Evolutionary conservation across 1,140 invertebrate species (phyloP).

Genomic region (Stegodyphus mimosarum): DNA sequence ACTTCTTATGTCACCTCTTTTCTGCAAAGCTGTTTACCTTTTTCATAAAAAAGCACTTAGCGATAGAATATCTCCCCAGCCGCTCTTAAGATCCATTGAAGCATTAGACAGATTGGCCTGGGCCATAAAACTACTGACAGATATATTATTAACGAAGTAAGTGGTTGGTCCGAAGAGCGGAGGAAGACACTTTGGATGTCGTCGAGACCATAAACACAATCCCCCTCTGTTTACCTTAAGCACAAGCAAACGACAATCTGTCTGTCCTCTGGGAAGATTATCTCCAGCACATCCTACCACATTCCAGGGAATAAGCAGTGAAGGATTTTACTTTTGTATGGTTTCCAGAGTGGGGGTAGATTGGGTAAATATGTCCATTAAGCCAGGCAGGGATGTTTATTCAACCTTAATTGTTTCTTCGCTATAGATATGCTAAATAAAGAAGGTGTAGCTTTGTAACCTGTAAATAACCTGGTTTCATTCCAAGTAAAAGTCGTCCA

Average conservation of each 20-base stretch:
- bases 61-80: slow-evolving; percentile 2
- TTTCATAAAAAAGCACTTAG: slow-evolving; percentile 19
- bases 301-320: neutral
- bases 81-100: slow-evolving; percentile 7
- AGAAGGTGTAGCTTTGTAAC: too few relatives aligned
- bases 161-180: neutral
- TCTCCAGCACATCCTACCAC: neutral
- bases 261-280: slow-evolving; percentile 13
- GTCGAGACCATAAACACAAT: slow-evolving; percentile 6
- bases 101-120: slow-evolving; percentile 24
- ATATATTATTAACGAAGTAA: slow-evolving; percentile 34
- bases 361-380: too few relatives aligned
- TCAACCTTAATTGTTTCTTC: too few relatives aligned
- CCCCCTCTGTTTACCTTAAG: slow-evolving; percentile 17
- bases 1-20: too few relatives aligned
- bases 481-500: too few relatives aligned
- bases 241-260: slow-evolving; percentile 2
- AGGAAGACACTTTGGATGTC: neutral
- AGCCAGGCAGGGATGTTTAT: too few relatives aligned
- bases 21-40: too few relatives aligned
- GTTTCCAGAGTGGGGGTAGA: too few relatives aligned
- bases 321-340: too few relatives aligned
- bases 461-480: too few relatives aligned
- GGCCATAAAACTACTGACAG: slow-evolving; percentile 30
- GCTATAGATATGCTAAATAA: too few relatives aligned